Conservation (phyloP, 2,888 invertebrate species). For the Drosophila pegasa region DNA sequence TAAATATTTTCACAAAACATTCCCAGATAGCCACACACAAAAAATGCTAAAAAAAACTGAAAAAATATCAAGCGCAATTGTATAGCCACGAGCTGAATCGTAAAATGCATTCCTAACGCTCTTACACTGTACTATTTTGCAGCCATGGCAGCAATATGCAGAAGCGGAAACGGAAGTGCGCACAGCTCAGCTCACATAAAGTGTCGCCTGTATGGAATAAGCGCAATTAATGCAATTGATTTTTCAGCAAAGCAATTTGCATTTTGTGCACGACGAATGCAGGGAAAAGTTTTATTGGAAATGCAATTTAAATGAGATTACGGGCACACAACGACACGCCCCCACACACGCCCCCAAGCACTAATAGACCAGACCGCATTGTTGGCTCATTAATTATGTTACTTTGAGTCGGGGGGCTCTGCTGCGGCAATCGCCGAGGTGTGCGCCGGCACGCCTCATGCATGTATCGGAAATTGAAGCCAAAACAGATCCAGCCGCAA, state of each 20-base stretch:
- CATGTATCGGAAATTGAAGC: conserved; percentile 60
- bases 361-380: conserved; percentile 31
- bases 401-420: conserved; percentile 48
- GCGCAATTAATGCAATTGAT: conserved; percentile 58
- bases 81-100: neutral
- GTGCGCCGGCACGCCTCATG: conserved; percentile 48
- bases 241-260: conserved; percentile 40
- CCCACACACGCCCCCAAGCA: neutral
- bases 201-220: conserved; percentile 24
- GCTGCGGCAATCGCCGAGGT: conserved; percentile 2
- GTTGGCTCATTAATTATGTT: conserved; percentile 74
- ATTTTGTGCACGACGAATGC: too few relatives aligned
- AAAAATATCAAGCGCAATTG: neutral
- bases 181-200: conserved; percentile 20
- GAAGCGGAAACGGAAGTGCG: conserved; percentile 50
- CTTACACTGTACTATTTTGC: conserved; percentile 10
- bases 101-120: neutral
- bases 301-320: conserved; percentile 65
- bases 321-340: conserved; percentile 47
- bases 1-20: neutral
- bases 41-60: neutral
- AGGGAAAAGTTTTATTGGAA: conserved; percentile 41
- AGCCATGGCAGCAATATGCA: conserved; percentile 6
- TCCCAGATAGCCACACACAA: neutral
- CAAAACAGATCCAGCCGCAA: conserved; percentile 58